These are phyloP conservation scores for Pogonocichla stellata DNA, from an alignment of 2,113 vertebrate genomes.

Conservation along the genomic window DNA sequence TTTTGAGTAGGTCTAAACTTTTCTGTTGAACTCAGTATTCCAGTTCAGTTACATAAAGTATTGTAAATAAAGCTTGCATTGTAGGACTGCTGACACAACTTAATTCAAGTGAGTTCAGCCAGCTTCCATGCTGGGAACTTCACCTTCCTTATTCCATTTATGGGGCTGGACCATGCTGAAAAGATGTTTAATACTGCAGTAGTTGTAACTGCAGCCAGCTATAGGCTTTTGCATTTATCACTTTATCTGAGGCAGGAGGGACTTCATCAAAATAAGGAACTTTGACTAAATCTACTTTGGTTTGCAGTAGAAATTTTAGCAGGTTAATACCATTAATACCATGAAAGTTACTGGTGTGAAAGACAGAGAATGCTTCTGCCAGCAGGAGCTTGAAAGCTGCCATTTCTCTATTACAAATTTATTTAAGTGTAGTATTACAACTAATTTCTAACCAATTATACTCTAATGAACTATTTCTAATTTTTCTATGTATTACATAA, in stretches of 20 bases:
- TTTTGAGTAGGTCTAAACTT: not conserved
- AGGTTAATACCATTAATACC: not conserved
- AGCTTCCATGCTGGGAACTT: not conserved
- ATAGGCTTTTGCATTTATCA: not conserved
- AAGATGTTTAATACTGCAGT: not conserved
- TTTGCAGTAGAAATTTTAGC: not conserved
- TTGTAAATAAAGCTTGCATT: not conserved
- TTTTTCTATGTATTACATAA: not conserved
- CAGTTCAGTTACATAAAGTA: not conserved
- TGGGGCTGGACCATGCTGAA: accelerated
- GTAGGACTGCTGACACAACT: not conserved
- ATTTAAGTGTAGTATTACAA: not conserved
- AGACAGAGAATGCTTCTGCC: not conserved
- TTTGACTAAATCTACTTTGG: not conserved
- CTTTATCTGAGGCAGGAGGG: not conserved
- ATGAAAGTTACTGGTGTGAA: not conserved
- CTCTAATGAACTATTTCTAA: not conserved
- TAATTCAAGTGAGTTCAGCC: not conserved
- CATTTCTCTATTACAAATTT: not conserved
- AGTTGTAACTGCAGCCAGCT: not conserved
- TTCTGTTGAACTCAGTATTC: not conserved
- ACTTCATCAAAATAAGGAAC: not conserved
- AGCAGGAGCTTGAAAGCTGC: not conserved
- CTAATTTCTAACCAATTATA: not conserved
- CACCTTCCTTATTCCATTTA: not conserved